phyloP scores from a whole-genome alignment of 2,113 vertebrate genomes.

The Gobio gobio region DNA sequence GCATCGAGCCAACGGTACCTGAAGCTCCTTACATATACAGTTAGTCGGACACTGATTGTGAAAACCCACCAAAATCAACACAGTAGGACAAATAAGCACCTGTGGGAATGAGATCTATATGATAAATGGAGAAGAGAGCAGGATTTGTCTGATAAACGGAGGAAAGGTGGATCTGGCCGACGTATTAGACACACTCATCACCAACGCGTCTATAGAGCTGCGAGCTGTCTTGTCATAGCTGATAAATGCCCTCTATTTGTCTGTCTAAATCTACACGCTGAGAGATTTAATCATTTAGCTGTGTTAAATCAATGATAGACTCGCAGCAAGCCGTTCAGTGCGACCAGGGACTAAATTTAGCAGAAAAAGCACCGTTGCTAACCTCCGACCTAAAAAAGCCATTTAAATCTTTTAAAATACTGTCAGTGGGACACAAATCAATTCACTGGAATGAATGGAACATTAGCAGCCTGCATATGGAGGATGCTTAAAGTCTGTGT shows the following conservation, averaged over 20 bases:
- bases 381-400: slow-evolving; percentile 15
- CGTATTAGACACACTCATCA: slow-evolving; percentile 38
- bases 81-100: slow-evolving; percentile 32
- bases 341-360: slow-evolving; percentile 15
- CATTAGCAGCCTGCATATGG: neutral
- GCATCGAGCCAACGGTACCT: slow-evolving; percentile 44
- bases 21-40: slow-evolving; percentile 22
- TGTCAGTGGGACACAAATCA: slow-evolving; percentile 1
- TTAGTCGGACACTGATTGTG: slow-evolving; percentile 6
- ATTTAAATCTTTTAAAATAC: slow-evolving; percentile 15
- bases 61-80: slow-evolving; percentile 33
- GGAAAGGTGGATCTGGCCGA: slow-evolving; percentile 38
- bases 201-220: slow-evolving; percentile 29
- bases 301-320: slow-evolving; percentile 37
- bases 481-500: neutral
- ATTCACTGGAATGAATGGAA: slow-evolving; percentile 19
- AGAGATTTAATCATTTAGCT: slow-evolving; percentile 25
- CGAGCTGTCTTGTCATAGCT: slow-evolving; percentile 29
- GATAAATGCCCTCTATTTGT: slow-evolving; percentile 42
- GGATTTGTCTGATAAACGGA: slow-evolving; percentile 38
- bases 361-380: neutral
- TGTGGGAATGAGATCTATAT: slow-evolving; percentile 7
- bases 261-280: slow-evolving; percentile 29
- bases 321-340: neutral
- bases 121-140: slow-evolving; percentile 24